Conservation (phyloP, 2,113 vertebrate genomes). For the Calidris pygmaea region DNA sequence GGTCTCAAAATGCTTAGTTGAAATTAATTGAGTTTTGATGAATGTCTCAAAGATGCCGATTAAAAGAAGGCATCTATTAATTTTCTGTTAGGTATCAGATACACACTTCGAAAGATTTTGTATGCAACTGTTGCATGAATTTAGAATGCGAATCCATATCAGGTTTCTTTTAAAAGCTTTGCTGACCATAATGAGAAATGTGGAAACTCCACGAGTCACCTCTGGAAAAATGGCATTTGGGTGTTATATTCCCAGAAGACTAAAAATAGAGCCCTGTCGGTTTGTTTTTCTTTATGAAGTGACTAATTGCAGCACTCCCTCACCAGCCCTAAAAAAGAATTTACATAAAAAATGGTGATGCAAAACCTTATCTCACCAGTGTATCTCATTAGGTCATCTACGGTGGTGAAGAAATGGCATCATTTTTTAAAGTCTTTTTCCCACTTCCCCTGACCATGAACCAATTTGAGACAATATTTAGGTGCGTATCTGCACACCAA, state of each 20-base stretch:
- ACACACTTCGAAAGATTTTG: neutral
- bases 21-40: neutral
- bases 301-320: neutral
- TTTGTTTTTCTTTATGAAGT: neutral
- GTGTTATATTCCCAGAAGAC: neutral
- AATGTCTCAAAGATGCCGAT: neutral
- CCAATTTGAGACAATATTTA: neutral
- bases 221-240: neutral
- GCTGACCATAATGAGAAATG: neutral
- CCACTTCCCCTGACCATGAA: neutral
- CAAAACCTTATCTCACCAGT: conserved; percentile 1
- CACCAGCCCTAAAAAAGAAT: conserved; percentile 13
- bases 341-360: conserved; percentile 13
- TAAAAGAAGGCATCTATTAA: neutral
- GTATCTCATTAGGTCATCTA: neutral
- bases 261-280: neutral
- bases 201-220: neutral
- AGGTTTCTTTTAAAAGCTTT: neutral
- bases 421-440: neutral
- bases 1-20: neutral
- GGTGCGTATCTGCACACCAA: neutral
- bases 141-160: neutral
- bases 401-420: neutral
- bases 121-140: neutral
- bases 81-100: neutral